Conservation (phyloP, 2,888 invertebrate genomes). For the Pinctada fucata region DNA sequence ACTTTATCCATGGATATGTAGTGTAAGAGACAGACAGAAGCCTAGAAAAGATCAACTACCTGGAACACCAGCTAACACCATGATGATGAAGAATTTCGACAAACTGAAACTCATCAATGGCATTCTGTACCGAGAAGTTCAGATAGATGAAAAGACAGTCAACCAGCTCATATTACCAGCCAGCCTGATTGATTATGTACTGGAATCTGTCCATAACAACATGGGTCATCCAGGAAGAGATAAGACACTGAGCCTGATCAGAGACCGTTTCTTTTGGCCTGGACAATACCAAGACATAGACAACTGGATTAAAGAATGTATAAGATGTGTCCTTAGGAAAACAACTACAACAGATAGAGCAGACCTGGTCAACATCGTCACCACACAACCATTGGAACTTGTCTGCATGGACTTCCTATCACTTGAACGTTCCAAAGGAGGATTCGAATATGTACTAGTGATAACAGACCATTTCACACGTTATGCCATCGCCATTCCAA, state of each 20-base stretch:
- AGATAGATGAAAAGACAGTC: too few species aligned
- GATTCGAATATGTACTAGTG: constrained; percentile 18
- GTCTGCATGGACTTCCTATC: constrained; percentile 31
- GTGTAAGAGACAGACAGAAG: constrained; percentile 11
- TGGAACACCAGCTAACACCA: background rate
- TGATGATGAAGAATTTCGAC: too few species aligned
- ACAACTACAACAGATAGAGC: constrained; percentile 6
- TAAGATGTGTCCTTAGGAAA: constrained; percentile 15
- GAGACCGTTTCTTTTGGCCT: constrained; percentile 30
- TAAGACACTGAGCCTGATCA: constrained; percentile 9
- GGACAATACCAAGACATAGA: constrained; percentile 8
- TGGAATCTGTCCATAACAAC: constrained; percentile 32
- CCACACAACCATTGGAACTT: constrained; percentile 19
- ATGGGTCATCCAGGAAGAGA: constrained; percentile 33
- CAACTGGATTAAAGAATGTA: constrained; percentile 4
- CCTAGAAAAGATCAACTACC: constrained; percentile 4
- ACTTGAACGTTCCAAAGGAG: constrained; percentile 15
- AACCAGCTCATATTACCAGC: too few species aligned
- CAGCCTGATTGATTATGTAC: too few species aligned
- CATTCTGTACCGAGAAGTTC: too few species aligned
- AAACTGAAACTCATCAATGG: too few species aligned
- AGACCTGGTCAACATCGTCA: background rate
- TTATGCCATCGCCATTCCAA: constrained; percentile 34
- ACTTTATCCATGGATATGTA: constrained; percentile 1
- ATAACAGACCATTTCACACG: constrained; percentile 9